Conservation (phyloP, 2,113 vertebrate genomes). For the Ammodytes dubius region DNA sequence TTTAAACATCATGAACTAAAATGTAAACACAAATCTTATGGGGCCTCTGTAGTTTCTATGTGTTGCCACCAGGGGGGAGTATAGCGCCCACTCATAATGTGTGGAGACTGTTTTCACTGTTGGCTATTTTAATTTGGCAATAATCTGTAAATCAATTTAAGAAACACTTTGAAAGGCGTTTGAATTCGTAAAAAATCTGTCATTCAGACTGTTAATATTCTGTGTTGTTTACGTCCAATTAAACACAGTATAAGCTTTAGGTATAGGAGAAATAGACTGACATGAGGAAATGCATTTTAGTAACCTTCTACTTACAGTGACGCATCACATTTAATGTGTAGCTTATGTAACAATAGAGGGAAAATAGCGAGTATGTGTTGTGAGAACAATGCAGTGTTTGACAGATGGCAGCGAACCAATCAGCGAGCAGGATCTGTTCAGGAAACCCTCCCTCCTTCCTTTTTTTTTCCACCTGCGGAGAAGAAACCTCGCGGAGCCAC, state of each 20-base stretch:
- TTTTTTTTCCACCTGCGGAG: background rate
- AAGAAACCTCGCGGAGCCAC: background rate
- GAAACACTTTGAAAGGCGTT: no score
- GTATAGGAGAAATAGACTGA: no score
- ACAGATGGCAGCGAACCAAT: conserved; percentile 23
- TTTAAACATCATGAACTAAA: background rate
- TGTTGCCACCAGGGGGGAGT: background rate
- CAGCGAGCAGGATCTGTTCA: conserved; percentile 36
- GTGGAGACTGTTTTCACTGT: background rate
- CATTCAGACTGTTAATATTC: no score
- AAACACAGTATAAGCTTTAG: no score
- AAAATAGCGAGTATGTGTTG: no score
- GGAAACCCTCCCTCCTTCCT: conserved; percentile 27
- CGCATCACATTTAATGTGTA: no score
- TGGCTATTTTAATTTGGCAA: background rate
- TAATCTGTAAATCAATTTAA: background rate
- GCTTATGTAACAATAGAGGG: no score
- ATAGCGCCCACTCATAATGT: background rate
- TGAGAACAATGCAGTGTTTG: no score
- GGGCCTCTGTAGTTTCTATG: background rate
- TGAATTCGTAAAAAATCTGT: no score
- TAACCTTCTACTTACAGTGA: background rate
- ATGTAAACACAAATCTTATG: no score
- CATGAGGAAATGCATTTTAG: no score
- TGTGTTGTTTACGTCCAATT: no score